These are phyloP conservation scores for Anseranas semipalmata DNA, from an alignment of 2,113 vertebrate species.

Conservation along the genomic window DNA sequence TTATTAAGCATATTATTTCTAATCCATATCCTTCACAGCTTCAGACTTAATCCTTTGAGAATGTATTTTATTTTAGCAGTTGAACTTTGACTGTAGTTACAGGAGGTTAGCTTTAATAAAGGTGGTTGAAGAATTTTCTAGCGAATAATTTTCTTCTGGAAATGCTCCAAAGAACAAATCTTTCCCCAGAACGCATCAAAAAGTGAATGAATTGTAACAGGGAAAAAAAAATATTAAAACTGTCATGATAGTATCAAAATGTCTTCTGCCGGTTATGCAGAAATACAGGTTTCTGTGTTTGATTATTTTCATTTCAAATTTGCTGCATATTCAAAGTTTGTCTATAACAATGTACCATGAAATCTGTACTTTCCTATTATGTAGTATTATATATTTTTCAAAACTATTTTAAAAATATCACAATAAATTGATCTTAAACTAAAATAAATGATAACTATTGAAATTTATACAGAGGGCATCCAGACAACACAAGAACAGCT, in stretches of 20 bases:
- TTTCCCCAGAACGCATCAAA: background rate
- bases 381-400: background rate
- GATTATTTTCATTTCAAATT: background rate
- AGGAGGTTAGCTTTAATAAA: background rate
- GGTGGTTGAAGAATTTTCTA: background rate
- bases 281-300: background rate
- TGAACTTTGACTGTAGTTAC: background rate
- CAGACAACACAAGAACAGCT: background rate
- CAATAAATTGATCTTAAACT: background rate
- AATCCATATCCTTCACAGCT: background rate
- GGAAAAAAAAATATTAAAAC: background rate
- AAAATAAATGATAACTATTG: background rate
- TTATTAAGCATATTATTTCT: background rate
- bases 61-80: background rate
- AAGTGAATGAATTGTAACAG: background rate
- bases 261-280: background rate
- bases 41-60: background rate
- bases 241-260: background rate
- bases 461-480: background rate
- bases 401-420: background rate
- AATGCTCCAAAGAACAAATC: background rate
- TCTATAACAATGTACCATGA: background rate
- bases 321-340: background rate
- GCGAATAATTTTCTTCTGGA: background rate
- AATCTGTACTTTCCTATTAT: background rate